These are phyloP conservation scores for Gambusia holbrooki DNA, from an alignment of 2,113 vertebrate genomes.

Conservation along the genomic window DNA sequence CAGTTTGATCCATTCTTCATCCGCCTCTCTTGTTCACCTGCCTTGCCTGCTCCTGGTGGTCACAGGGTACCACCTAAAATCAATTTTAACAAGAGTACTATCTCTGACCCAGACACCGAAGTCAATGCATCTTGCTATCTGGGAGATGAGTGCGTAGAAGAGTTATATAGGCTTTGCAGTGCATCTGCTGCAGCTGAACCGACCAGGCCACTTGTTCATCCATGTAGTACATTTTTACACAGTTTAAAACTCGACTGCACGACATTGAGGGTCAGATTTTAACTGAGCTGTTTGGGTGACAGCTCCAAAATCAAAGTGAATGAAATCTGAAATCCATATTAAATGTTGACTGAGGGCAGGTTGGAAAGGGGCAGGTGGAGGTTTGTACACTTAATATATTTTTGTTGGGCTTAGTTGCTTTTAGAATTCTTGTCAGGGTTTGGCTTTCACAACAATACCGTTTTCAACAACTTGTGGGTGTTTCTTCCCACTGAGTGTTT, in stretches of 20 bases:
- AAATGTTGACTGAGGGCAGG: conserved; percentile 50
- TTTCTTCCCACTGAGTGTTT: no score
- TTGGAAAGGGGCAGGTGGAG: conserved; percentile 42
- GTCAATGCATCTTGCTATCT: no score
- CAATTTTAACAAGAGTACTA: no score
- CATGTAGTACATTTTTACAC: conserved; percentile 8
- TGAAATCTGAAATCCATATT: conserved; percentile 78
- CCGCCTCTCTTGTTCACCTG: no score
- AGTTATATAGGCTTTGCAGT: no score
- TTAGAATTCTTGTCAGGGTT: conserved; percentile 74
- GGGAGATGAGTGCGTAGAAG: no score
- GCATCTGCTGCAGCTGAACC: no score
- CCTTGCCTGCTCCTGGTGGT: no score
- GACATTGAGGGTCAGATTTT: conserved; percentile 32
- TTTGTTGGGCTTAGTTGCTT: conserved; percentile 85
- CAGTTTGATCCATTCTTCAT: no score
- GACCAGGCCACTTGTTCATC: not conserved
- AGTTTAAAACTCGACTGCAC: conserved; percentile 1
- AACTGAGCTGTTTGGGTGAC: conserved; percentile 56
- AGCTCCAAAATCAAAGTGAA: conserved; percentile 52
- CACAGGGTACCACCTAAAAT: no score
- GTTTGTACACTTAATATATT: conserved; percentile 78
- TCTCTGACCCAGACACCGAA: no score
- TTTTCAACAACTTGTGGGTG: conserved; percentile 55
- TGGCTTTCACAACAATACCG: conserved; percentile 76